These are phyloP conservation scores for Acholoe squamosa DNA, from an alignment of 2,888 invertebrate genomes.

Conservation along the genomic window DNA sequence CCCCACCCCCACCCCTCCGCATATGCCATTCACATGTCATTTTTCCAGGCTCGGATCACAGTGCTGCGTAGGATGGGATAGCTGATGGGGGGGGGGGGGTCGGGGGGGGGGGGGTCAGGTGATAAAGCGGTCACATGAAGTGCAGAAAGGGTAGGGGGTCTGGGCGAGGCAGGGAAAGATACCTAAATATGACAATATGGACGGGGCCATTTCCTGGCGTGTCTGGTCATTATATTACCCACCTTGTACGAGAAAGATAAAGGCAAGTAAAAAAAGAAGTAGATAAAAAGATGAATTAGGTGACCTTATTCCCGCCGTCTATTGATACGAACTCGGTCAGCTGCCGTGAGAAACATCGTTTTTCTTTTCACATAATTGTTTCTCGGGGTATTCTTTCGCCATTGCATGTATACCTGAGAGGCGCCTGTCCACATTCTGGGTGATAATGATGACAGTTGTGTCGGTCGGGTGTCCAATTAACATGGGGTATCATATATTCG, in stretches of 20 bases:
- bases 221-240: not conserved
- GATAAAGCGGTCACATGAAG: not conserved
- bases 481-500: too few relatives aligned
- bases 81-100: constrained; percentile 1
- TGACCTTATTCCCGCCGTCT: not conserved
- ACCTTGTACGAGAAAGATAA: not conserved
- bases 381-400: too few relatives aligned
- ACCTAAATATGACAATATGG: not conserved
- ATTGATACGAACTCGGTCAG: not conserved
- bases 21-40: not conserved
- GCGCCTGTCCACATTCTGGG: too few relatives aligned
- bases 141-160: not conserved
- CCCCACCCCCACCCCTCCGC: not conserved
- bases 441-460: too few relatives aligned
- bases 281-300: constrained; percentile 8
- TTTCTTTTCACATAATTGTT: not conserved
- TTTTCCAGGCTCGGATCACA: not conserved
- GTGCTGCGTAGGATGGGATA: not conserved
- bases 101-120: not conserved
- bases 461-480: too few relatives aligned
- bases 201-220: not conserved
- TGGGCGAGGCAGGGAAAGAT: not conserved
- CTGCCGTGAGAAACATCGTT: not conserved
- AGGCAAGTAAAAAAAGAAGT: not conserved
- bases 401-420: too few relatives aligned